Conservation (phyloP, 2,888 invertebrate genomes). For the Volucella bombylans region DNA sequence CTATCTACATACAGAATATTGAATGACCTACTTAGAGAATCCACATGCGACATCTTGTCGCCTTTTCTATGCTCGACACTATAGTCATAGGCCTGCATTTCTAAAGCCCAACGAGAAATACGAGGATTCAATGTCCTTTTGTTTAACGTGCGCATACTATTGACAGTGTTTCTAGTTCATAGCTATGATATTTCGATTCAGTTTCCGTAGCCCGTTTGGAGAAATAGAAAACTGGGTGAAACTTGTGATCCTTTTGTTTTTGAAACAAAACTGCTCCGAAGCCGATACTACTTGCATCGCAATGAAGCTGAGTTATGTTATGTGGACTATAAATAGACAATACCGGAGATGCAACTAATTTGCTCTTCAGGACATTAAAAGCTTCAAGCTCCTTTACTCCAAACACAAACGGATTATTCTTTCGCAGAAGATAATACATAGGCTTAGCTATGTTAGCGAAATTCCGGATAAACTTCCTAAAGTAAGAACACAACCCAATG, state of each 20-base stretch:
- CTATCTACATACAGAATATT: no score
- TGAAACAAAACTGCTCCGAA: slow-evolving; percentile 12
- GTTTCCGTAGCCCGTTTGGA: slow-evolving; percentile 47
- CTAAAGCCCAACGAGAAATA: slow-evolving; percentile 69
- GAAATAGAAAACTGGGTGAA: slow-evolving; percentile 38
- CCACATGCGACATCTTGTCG: no score
- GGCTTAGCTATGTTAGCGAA: slow-evolving; percentile 18
- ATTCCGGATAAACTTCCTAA: slow-evolving; percentile 75
- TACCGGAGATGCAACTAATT: slow-evolving; percentile 51
- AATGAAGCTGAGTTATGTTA: slow-evolving; percentile 5
- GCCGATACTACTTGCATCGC: slow-evolving; percentile 47
- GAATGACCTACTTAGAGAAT: no score
- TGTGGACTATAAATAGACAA: slow-evolving; percentile 75
- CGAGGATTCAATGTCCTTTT: slow-evolving; percentile 72
- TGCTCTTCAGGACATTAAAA: not conserved
- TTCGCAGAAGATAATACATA: slow-evolving; percentile 12
- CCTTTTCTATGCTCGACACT: not conserved
- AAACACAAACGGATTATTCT: slow-evolving; percentile 2
- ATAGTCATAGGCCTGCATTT: slow-evolving; percentile 76
- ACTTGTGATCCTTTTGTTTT: no score
- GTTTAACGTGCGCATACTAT: slow-evolving; percentile 49
- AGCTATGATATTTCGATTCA: slow-evolving; percentile 4
- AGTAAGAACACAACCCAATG: slow-evolving; percentile 45
- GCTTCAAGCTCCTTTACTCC: not conserved
- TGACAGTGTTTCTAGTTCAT: slow-evolving; percentile 16